phyloP scores from a whole-genome alignment of 2,888 invertebrate species.

The Nomada ruficornis region DNA sequence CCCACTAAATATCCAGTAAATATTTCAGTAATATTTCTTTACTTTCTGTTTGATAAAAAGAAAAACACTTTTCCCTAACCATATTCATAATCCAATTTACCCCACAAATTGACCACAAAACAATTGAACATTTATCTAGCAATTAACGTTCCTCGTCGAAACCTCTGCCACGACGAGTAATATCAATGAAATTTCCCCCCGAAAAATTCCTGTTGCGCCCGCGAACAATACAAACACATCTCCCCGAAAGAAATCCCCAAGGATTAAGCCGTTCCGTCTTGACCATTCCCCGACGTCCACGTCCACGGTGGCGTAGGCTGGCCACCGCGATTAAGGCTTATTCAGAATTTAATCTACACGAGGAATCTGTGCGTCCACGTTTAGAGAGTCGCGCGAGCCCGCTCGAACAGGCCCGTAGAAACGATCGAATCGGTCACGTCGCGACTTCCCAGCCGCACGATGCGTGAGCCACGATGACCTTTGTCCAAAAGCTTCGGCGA shows the following conservation, averaged over 20 bases:
- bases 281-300: conserved; percentile 19
- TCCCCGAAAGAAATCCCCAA: background rate
- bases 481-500: conserved; percentile 54
- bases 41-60: too few species aligned
- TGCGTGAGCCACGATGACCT: conserved; percentile 62
- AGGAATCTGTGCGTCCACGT: conserved; percentile 45
- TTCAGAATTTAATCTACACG: conserved; percentile 56
- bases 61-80: too few species aligned
- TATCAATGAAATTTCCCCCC: too few species aligned
- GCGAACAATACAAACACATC: background rate
- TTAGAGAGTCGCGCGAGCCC: conserved; percentile 35
- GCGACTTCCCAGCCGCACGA: conserved; percentile 68
- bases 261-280: conserved; percentile 35
- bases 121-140: too few species aligned
- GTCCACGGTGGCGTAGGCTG: conserved; percentile 28
- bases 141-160: too few species aligned
- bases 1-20: too few species aligned
- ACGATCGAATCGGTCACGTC: conserved; percentile 73
- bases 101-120: too few species aligned
- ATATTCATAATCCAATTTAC: too few species aligned
- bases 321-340: conserved; percentile 46
- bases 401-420: conserved; percentile 44
- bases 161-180: too few species aligned
- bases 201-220: too few species aligned
- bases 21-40: too few species aligned